A percentile compares a stretch with the other conserved stretches of the same genome.
These are phyloP conservation scores for Tiliacea aurago DNA, from an alignment of 2,888 invertebrate genomes.

Conservation along the genomic window DNA sequence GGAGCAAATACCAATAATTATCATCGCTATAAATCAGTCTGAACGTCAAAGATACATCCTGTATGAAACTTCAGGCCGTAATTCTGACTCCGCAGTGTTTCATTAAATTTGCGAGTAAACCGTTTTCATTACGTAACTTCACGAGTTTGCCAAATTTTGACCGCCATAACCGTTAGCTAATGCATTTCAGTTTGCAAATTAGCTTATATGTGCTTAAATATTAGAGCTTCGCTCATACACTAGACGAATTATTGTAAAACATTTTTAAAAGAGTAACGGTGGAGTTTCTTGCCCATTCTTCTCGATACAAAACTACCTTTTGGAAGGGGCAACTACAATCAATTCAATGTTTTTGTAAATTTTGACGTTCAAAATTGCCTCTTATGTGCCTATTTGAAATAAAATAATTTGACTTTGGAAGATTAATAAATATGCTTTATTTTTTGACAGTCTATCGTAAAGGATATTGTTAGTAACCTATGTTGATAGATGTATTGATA, in stretches of 20 bases:
- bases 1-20: background rate
- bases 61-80: background rate
- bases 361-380: too few species aligned
- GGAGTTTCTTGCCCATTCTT: too few species aligned
- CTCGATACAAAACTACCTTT: too few species aligned
- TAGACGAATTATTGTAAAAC: background rate
- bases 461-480: background rate
- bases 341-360: too few species aligned
- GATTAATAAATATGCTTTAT: background rate
- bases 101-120: slow-evolving; percentile 27
- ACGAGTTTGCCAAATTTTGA: slow-evolving; percentile 34
- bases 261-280: too few species aligned
- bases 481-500: background rate
- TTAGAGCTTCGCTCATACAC: background rate
- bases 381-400: too few species aligned
- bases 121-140: slow-evolving; percentile 32
- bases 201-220: slow-evolving; percentile 14
- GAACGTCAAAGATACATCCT: background rate
- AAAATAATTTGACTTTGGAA: too few species aligned
- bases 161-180: slow-evolving; percentile 35
- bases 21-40: background rate
- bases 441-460: background rate
- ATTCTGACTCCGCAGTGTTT: slow-evolving; percentile 9
- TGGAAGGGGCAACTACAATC: too few species aligned
- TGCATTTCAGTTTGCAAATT: slow-evolving; percentile 46